Conservation (phyloP, 2,113 vertebrate genomes). For the Thomomys bottae region DNA sequence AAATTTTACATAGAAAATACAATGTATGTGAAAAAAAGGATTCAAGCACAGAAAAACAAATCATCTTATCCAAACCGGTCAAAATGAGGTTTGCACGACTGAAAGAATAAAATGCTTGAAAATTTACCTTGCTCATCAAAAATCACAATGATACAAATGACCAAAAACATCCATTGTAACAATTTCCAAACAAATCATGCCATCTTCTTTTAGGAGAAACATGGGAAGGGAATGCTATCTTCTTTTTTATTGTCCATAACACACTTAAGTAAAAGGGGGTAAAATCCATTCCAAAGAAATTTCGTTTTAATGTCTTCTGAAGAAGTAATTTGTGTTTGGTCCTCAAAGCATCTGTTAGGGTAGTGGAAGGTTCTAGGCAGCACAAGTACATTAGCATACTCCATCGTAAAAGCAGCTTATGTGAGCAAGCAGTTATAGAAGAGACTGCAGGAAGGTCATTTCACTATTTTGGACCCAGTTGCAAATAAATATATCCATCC, state of each 20-base stretch:
- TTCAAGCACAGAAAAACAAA: background rate
- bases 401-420: conserved; percentile 54
- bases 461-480: conserved; percentile 37
- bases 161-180: background rate
- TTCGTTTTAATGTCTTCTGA: background rate
- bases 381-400: background rate
- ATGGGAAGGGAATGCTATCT: accelerated
- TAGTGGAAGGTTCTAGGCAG: background rate
- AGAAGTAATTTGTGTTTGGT: background rate
- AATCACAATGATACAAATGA: background rate
- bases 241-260: background rate
- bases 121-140: background rate
- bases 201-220: background rate
- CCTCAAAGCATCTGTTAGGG: background rate
- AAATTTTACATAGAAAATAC: conserved; percentile 43
- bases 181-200: background rate
- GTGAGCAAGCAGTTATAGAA: conserved; percentile 59
- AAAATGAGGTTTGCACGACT: background rate
- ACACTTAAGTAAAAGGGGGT: background rate
- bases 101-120: conserved; percentile 28
- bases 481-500: conserved; percentile 65
- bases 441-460: conserved; percentile 42
- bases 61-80: background rate
- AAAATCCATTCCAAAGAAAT: background rate
- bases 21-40: conserved; percentile 6